A percentile compares a stretch with the other conserved stretches of the same genome.
Evolutionary conservation across 2,888 invertebrate genomes (phyloP).

Genomic region (Cordylochernes scorpioides): DNA sequence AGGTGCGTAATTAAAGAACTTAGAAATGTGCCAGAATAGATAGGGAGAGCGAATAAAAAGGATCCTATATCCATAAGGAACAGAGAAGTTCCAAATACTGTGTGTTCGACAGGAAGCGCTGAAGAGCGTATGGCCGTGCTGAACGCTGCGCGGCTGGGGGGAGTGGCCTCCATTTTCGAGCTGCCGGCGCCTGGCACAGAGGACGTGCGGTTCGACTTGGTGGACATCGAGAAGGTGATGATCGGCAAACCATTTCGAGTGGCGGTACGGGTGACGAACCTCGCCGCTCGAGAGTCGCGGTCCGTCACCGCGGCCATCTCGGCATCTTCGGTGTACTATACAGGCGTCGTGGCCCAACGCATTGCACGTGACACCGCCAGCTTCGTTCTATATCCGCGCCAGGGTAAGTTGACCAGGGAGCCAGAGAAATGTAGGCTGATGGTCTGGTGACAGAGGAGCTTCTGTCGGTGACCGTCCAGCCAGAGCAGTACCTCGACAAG

Average conservation of each 20-base stretch:
- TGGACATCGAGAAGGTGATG: constrained; percentile 37
- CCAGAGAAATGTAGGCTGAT: too few species aligned
- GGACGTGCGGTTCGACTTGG: constrained; percentile 26
- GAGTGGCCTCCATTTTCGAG: constrained; percentile 13
- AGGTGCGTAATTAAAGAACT: too few species aligned
- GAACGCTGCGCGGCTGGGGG: constrained; percentile 35
- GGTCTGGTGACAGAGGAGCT: constrained; percentile 37
- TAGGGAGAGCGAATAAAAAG: too few species aligned
- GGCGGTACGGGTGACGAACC: constrained; percentile 37
- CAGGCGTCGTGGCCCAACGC: constrained; percentile 38
- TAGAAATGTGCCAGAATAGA: too few species aligned
- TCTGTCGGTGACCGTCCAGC: constrained; percentile 32
- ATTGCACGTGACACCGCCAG: constrained; percentile 40
- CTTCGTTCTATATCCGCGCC: constrained; percentile 33
- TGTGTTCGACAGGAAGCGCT: constrained; percentile 20
- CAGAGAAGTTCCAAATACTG: too few species aligned
- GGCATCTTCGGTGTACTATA: constrained; percentile 44
- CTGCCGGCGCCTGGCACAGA: constrained; percentile 20
- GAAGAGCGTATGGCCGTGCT: constrained; percentile 43
- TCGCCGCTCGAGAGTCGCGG: constrained; percentile 29
- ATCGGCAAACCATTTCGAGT: constrained; percentile 39
- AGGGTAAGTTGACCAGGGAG: too few species aligned
- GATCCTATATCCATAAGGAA: too few species aligned
- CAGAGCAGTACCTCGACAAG: constrained; percentile 39
- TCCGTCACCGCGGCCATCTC: constrained; percentile 35